phyloP scores from a whole-genome alignment of 2,888 invertebrate genomes.

The Chrysolina haemoptera region DNA sequence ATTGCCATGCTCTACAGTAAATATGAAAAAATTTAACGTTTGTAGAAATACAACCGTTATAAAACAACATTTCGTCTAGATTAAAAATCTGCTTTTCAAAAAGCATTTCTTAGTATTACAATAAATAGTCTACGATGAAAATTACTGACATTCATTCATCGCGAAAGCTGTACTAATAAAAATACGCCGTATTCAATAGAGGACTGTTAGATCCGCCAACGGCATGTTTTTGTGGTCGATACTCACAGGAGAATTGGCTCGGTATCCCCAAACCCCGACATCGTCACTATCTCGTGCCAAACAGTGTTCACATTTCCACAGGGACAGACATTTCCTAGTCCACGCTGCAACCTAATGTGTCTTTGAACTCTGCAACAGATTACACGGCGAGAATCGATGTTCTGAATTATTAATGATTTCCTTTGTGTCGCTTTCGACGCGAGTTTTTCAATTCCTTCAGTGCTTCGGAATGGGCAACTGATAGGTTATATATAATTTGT shows the following conservation, averaged over 20 bases:
- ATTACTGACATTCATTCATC: neutral
- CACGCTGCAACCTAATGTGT: constrained; percentile 45
- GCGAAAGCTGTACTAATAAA: neutral
- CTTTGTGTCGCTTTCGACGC: constrained; percentile 31
- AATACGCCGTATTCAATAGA: neutral
- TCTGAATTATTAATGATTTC: constrained; percentile 51
- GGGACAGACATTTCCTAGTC: constrained; percentile 43
- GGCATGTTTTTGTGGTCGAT: constrained; percentile 44
- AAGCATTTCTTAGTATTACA: too few species aligned
- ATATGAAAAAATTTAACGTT: too few species aligned
- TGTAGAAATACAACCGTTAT: too few species aligned
- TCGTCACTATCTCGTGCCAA: constrained; percentile 38
- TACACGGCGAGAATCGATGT: constrained; percentile 48
- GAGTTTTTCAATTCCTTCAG: neutral
- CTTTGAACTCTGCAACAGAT: constrained; percentile 48
- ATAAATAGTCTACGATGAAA: too few species aligned
- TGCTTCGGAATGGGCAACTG: neutral
- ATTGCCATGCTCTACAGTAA: too few species aligned
- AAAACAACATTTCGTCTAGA: too few species aligned
- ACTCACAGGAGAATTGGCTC: constrained; percentile 1
- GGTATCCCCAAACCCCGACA: constrained; percentile 13
- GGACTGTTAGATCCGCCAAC: constrained; percentile 48
- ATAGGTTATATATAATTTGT: neutral
- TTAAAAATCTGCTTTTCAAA: too few species aligned
- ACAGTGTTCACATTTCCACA: constrained; percentile 41